A percentile compares a stretch with the other conserved stretches of the same genome.
Conservation (phyloP, 2,797 vertebrate genomes). For the Pterois miles region DNA sequence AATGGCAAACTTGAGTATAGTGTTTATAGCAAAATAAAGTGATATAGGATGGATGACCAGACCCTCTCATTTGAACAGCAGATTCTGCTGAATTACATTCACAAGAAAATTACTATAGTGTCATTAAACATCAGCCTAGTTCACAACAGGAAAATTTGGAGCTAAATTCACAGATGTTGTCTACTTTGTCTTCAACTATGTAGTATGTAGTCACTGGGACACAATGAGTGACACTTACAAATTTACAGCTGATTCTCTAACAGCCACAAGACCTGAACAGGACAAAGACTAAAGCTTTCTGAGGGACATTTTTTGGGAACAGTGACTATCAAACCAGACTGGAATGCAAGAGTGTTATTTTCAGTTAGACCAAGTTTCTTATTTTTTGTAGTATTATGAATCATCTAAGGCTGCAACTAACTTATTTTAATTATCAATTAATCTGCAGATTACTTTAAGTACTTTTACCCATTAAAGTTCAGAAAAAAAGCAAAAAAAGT, state of each 20-base stretch:
- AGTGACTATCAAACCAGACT: not conserved
- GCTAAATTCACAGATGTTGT: slow-evolving; percentile 32
- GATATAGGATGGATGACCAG: slow-evolving; percentile 1
- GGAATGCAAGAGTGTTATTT: not conserved
- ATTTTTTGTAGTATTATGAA: not conserved
- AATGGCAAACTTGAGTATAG: not conserved
- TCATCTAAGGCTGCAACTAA: not conserved
- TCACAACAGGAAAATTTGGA: slow-evolving; percentile 50
- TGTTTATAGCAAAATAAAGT: slow-evolving; percentile 6
- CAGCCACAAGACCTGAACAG: slow-evolving; percentile 35
- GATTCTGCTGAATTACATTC: slow-evolving; percentile 69
- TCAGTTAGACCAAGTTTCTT: not conserved
- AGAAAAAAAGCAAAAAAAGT: not conserved
- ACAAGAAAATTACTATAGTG: slow-evolving; percentile 52
- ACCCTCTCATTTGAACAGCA: slow-evolving; percentile 39
- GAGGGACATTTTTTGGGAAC: not conserved
- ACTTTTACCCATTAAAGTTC: not conserved
- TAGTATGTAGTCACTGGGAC: slow-evolving; percentile 1
- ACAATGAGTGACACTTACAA: not conserved
- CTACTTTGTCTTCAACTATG: slow-evolving; percentile 5
- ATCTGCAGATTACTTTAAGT: not conserved
- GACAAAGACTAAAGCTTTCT: slow-evolving; percentile 22
- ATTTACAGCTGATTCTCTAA: slow-evolving; percentile 23
- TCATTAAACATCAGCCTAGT: slow-evolving; percentile 44
- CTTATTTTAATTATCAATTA: not conserved